These are phyloP conservation scores for Hyposoter didymator DNA, from an alignment of 2,888 invertebrate species.

Conservation along the genomic window DNA sequence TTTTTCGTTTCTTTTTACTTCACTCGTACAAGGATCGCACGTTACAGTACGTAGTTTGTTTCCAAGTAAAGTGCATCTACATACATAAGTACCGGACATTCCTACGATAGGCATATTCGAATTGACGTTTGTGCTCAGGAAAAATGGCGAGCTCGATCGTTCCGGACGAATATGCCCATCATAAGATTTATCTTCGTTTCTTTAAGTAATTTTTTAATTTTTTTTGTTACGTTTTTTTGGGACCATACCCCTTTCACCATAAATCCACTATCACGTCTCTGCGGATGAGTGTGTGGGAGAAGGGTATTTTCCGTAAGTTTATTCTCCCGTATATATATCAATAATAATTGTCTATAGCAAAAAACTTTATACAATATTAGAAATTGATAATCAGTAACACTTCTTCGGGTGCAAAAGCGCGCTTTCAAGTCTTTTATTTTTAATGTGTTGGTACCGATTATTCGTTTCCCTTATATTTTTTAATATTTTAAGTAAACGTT, in stretches of 20 bases:
- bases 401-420: slow-evolving; percentile 60
- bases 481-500: background rate
- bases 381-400: slow-evolving; percentile 57
- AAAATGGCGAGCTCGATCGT: slow-evolving; percentile 36
- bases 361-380: slow-evolving; percentile 63
- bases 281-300: slow-evolving; percentile 82
- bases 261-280: slow-evolving; percentile 82
- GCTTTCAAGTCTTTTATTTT: slow-evolving; percentile 57
- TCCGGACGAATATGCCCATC: slow-evolving; percentile 54
- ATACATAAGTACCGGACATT: slow-evolving; percentile 61
- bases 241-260: slow-evolving; percentile 81
- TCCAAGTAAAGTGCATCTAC: slow-evolving; percentile 39
- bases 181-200: slow-evolving; percentile 26
- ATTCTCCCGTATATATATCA: slow-evolving; percentile 41
- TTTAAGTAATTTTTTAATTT: slow-evolving; percentile 17
- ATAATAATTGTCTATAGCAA: slow-evolving; percentile 63
- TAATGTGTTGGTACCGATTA: slow-evolving; percentile 53
- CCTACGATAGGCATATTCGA: slow-evolving; percentile 47
- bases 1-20: slow-evolving; percentile 73
- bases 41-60: slow-evolving; percentile 38
- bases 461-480: slow-evolving; percentile 14
- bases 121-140: slow-evolving; percentile 56
- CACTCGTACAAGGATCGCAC: slow-evolving; percentile 62
- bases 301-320: slow-evolving; percentile 77
- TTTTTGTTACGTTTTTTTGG: slow-evolving; percentile 57